Evolutionary conservation across 2,797 vertebrate species (phyloP), one percentile per base, ranked within the genome.

Genomic region (Gallinago solitaria): DNA sequence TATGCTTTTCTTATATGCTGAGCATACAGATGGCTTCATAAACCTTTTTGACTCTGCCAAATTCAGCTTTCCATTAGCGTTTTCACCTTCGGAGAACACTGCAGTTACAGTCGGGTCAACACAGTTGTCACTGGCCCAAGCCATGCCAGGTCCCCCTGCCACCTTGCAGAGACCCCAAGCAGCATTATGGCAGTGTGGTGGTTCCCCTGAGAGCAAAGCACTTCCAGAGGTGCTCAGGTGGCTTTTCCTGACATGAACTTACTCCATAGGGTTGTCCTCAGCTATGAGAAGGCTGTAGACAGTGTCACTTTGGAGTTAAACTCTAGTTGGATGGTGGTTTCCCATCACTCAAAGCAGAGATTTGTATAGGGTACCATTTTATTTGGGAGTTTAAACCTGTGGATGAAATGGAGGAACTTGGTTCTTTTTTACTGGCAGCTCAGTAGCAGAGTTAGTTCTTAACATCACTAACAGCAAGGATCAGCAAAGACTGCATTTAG

Each of bases 321-420:
- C 27, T 70, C 28, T n/a, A 71, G 17, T 20, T 45, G 28, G 67
- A 11, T 65, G n/a, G 19, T 0, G 0, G 14, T 74, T 95, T 68
- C 63, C 32, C 28, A 18, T 57, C 65, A 45, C 64, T 75, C n/a
- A 60, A 51, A 71, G 32, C 50, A 57, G 43, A 65, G 47, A 10
- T 88, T 86, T 86, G 12, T 75, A 3, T 24, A 48, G 59, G 28
- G 14, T n/a, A 23, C 9, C 1, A 0, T 88, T 95, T 90, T 86
- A 75, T 81, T 84, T 65, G 80, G n/a, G 50, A 63, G 12, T 82
- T 87, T 50, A 86, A 90, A 41, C n/a, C 45, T 76, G n/a, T n/a
- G 79, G 51, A 25, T 2, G 23, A 63, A 86, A 69, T 67, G 64
- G 48, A 90, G 37, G 65, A 73, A 73, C 35, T 76, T 61, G 7